Percentiles rank a stretch among this genome's conserved stretches.
These are phyloP conservation scores for Mormyrus hasselquistii DNA, from an alignment of 2,797 vertebrate genomes.

Conservation along the genomic window DNA sequence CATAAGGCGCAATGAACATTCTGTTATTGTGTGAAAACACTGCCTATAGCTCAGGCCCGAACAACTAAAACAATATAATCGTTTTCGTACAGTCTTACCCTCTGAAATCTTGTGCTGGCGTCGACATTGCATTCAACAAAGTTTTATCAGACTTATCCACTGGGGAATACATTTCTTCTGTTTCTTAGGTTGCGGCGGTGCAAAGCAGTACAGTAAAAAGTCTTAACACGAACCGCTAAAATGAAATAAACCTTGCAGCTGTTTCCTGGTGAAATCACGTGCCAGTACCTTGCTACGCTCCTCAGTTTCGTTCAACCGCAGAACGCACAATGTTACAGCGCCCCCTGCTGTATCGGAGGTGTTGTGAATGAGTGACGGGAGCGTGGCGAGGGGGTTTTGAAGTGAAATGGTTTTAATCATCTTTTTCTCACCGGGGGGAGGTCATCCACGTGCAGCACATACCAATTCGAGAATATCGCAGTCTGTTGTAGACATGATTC, in stretches of 20 bases:
- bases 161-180: not conserved
- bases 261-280: not conserved
- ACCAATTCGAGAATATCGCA: not conserved
- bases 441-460: not conserved
- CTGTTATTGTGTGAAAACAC: not conserved
- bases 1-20: not conserved
- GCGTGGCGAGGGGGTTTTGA: not conserved
- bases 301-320: not conserved
- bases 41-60: not conserved
- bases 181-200: not conserved
- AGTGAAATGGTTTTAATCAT: not conserved
- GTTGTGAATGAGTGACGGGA: not conserved
- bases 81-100: constrained; percentile 47
- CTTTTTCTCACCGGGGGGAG: not conserved
- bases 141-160: constrained; percentile 55
- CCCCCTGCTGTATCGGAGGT: not conserved
- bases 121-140: constrained; percentile 37
- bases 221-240: not conserved
- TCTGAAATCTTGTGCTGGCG: constrained; percentile 49
- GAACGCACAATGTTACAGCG: not conserved
- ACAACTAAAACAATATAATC: not conserved
- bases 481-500: not conserved
- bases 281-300: not conserved
- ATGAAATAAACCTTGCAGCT: not conserved
- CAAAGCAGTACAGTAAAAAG: not conserved